Evolutionary conservation across 1,140 invertebrate genomes (phyloP), one percentile per base, ranked within the genome.

Genomic region (Cylas formicarius): DNA sequence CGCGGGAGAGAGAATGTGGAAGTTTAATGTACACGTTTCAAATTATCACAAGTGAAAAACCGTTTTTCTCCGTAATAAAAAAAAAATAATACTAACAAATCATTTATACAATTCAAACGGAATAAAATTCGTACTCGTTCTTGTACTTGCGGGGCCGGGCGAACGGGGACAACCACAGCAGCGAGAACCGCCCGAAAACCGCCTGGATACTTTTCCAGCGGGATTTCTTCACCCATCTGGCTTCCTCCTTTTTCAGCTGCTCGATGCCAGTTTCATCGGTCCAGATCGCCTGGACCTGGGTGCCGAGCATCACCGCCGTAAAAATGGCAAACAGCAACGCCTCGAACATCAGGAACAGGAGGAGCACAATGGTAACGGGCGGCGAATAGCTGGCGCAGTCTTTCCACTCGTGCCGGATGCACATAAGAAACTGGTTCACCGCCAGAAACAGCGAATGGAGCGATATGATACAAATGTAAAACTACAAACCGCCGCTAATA

Each of bases 241-340:
- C 87, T 65, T 92, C 81, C 65, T 95, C 91, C 61, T 92, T 92
- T 68, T 95, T 95, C 53, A 96, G 65, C 70, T 93, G 88, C 64
- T 95, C 91, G 53, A 96, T 96, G 23, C 90, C 91, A 52, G 96
- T 99, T 75, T 99, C 92, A 72, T 99, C 97, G 62, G 91, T 90
- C 78, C 93, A 97, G 61, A 99, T 99, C 8, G 94, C 92, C 65
- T 93, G 90, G n/a, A 99, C 67, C 68, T 98, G 93, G 3, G 49
- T 52, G 11, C 46, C 86, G 57, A 97, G 80, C 97, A 99, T 99
- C 6, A 99, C 92, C 19, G 84, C 83, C 4, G 96, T 99, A 69
- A 99, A 99, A 53, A 99, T 94, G 10, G 94, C 90, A 74, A 99
- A 99, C 11, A 99, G 73, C 16, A 99, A 72, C 0, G 90, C 89